Percentiles rank a stretch among this genome's conserved stretches.
These are phyloP conservation scores for western clawed frog (Xenopus tropicalis) DNA, from an alignment of 2,113 vertebrate genomes.

Conservation along the genomic window DNA sequence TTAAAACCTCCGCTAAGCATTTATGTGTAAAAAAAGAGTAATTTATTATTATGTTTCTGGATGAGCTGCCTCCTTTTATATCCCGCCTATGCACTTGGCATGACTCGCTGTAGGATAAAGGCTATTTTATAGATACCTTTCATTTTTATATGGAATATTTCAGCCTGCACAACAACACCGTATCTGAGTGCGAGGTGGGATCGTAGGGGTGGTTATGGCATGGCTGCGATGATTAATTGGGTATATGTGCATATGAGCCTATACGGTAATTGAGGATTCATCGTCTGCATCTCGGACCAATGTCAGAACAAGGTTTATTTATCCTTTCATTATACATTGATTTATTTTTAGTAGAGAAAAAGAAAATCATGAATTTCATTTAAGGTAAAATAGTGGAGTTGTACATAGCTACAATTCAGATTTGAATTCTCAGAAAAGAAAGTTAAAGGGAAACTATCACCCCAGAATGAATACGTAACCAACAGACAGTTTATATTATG, in stretches of 20 bases:
- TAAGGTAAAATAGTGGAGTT: background rate
- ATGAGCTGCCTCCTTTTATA: background rate
- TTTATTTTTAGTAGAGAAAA: conserved; percentile 20
- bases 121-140: conserved; percentile 16
- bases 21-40: conserved; percentile 7
- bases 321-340: conserved; percentile 24
- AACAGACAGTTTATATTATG: no score
- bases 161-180: conserved; percentile 5
- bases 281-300: conserved; percentile 24
- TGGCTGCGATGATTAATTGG: conserved; percentile 24
- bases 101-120: conserved; percentile 3
- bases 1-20: background rate
- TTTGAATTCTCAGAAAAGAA: no score
- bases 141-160: conserved; percentile 24
- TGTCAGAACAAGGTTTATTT: conserved; percentile 38
- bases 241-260: conserved; percentile 20
- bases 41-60: background rate
- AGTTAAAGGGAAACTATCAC: no score
- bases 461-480: no score
- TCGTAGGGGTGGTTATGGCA: conserved; percentile 5
- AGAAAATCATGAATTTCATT: conserved; percentile 6
- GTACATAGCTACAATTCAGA: no score
- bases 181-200: conserved; percentile 13
- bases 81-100: background rate
- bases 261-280: conserved; percentile 33